Conservation (phyloP, 2,797 vertebrate species). For the Lepilemur septentrionalis region DNA sequence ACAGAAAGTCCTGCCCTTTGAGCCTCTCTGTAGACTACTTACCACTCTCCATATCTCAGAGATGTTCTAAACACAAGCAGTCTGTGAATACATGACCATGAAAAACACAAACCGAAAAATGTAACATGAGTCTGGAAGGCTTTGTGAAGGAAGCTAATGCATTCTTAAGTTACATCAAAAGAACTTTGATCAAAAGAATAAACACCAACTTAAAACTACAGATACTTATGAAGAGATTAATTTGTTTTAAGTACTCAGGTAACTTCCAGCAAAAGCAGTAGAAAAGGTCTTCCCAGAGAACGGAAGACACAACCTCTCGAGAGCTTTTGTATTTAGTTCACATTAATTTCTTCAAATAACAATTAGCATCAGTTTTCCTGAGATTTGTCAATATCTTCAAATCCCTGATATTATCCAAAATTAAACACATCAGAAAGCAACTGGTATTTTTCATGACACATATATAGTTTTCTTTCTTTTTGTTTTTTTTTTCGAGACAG, state of each 20-base stretch:
- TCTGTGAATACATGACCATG: background rate
- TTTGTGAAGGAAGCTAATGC: slow-evolving; percentile 26
- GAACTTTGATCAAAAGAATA: slow-evolving; percentile 26
- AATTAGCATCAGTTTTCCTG: slow-evolving; percentile 16
- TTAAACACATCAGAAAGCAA: slow-evolving; percentile 34
- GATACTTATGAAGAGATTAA: background rate
- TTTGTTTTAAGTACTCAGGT: background rate
- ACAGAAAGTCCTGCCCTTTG: slow-evolving; percentile 16
- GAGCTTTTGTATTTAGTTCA: slow-evolving; percentile 47
- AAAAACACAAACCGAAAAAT: background rate
- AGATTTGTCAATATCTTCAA: background rate
- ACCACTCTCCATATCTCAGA: background rate
- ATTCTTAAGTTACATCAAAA: slow-evolving; percentile 1
- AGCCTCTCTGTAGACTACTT: slow-evolving; percentile 14
- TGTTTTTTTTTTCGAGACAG: no score
- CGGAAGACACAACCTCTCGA: background rate
- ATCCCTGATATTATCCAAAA: slow-evolving; percentile 7
- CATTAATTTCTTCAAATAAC: slow-evolving; percentile 27
- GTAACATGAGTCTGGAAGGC: background rate
- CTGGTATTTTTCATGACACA: background rate
- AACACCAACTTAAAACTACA: background rate
- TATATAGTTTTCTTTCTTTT: slow-evolving; percentile 12
- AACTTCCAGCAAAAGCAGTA: slow-evolving; percentile 30
- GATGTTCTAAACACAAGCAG: slow-evolving; percentile 6
- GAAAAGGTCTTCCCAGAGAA: background rate